A percentile compares a stretch with the other conserved stretches of the same genome.
phyloP scores from a whole-genome alignment of 30 jellyfish, hydroid and myxozoan species.

The Nemopilema nomurai region DNA sequence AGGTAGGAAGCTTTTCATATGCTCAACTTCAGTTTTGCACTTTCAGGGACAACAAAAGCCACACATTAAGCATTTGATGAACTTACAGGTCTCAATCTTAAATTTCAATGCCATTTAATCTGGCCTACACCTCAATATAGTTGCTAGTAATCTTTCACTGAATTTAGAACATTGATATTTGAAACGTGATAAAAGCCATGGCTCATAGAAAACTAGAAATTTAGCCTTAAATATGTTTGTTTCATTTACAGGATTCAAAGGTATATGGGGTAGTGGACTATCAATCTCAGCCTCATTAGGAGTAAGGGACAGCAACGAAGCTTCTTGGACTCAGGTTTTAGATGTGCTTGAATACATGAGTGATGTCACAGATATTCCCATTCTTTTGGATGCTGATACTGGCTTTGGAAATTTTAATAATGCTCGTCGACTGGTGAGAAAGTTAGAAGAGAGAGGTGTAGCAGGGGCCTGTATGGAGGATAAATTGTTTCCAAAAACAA shows the following conservation, averaged over 20 bases:
- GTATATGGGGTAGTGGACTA: conserved; percentile 97
- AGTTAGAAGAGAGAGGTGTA: conserved; percentile 88
- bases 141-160: no score
- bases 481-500: conserved; percentile 88
- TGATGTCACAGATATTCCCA: conserved; percentile 88
- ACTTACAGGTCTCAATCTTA: no score
- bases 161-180: no score
- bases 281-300: conserved; percentile 93
- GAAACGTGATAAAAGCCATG: not conserved
- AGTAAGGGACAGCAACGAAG: conserved; percentile 93
- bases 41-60: no score
- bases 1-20: no score
- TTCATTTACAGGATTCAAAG: conserved; percentile 74
- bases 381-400: conserved; percentile 93
- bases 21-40: no score
- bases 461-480: conserved; percentile 98
- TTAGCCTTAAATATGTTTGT: not conserved
- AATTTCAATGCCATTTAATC: no score
- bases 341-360: conserved; percentile 90
- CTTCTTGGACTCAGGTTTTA: conserved; percentile 96
- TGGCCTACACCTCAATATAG: no score
- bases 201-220: not conserved
- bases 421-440: conserved; percentile 87
- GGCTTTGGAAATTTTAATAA: conserved; percentile 95
- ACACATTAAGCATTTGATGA: no score